Conservation (phyloP, 2,888 invertebrate genomes). For the Lysandra bellargus region DNA sequence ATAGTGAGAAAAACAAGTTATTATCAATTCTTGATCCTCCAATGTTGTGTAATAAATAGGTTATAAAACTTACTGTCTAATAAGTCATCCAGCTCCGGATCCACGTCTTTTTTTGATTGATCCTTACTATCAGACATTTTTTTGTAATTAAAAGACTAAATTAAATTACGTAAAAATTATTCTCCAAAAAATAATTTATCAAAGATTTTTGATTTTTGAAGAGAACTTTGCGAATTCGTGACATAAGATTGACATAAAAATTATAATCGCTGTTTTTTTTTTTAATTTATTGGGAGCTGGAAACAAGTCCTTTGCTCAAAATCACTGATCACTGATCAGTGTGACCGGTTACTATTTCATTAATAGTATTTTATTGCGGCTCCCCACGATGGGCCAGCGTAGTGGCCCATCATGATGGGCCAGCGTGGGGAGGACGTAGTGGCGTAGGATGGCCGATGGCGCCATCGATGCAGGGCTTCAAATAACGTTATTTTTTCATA, state of each 20-base stretch:
- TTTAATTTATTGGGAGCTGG: no score
- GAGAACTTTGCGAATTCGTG: background rate
- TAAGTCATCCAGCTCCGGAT: conserved; percentile 87
- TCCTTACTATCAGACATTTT: conserved; percentile 70
- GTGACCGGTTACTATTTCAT: no score
- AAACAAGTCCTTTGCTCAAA: no score
- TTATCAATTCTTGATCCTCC: conserved; percentile 11
- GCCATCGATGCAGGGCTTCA: no score
- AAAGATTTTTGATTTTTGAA: background rate
- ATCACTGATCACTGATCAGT: no score
- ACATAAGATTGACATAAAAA: background rate
- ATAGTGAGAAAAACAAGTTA: background rate
- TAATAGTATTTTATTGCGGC: no score
- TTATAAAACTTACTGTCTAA: conserved; percentile 85
- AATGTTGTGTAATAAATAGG: conserved; percentile 45
- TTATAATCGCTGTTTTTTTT: no score
- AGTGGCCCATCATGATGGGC: no score
- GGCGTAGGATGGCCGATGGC: no score
- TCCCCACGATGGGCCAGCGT: no score
- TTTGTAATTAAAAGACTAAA: background rate
- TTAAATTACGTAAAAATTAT: background rate
- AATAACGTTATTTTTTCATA: no score
- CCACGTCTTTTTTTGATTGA: conserved; percentile 64
- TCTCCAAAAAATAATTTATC: conserved; percentile 2
- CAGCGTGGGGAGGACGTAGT: no score